Base-by-base conservation (phyloP, 1,140 invertebrate species). In the Drosophila bocki region DNA sequence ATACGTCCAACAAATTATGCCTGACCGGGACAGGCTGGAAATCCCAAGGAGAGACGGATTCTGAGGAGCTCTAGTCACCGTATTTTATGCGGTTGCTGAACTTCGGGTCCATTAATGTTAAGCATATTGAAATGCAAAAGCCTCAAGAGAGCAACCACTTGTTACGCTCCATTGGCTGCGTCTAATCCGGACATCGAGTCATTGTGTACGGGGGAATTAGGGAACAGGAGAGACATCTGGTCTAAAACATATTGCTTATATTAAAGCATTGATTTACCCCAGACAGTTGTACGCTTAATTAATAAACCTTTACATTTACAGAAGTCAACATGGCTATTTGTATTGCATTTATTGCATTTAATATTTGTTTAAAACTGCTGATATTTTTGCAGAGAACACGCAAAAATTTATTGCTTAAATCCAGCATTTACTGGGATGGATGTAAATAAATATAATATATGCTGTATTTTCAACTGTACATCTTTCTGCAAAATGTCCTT, bases 31-130 rank as follows among this genome's bases (percentile, higher is more conserved):
- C 19, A 12, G 41, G 17, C 19, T 33, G n/a, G 19, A 35, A 26
- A 44, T 47, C 45, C 45, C 44, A 48, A 37, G 58, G 33, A 69
- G 71, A 63, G 54, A 61, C 50, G 62, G 61, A 81, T 77, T 85
- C 53, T 35, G 50, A 59, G 45, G 50, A 77, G 75, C 75, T 77
- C 63, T 68, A 78, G 78, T 85, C 72, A 67, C 74, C 82, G 67
- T 70, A 69, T 85, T 82, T 82, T 75, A 60, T 79, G 75, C 78
- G 80, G 80, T 71, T 85, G 68, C 57, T 64, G 60, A 71, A 81
- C 67, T 80, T 62, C 51, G 60, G 48, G 82, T 81, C 39, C 67
- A 81, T 80, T 86, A 85, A 85, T 81, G 74, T 48, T 61, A 58
- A 71, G 65, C 76, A 70, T 78, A 76, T 37, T 72, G 67, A 33